Base-by-base conservation (phyloP, 2,888 invertebrate species). In the Linnaemya vulpina region DNA sequence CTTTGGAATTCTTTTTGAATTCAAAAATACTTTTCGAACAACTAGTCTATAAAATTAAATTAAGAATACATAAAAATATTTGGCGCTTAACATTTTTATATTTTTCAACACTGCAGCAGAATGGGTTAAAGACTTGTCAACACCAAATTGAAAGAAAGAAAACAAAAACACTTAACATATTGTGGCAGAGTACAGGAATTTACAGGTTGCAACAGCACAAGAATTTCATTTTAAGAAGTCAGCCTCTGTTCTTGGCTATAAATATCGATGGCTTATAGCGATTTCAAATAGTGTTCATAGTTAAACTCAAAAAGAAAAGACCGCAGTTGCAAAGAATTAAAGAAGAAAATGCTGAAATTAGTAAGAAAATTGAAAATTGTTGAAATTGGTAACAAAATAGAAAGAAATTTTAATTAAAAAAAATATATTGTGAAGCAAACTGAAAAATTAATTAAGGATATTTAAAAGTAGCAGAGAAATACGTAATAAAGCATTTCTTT, bases 331-430 rank as follows among this genome's bases (percentile, higher is more conserved):
- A 30, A 68, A 30, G 15, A 30, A 58, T 30, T 13, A n/a, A 17
- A 8, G 68, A 40, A 25, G 5, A 60, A 53, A 68, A 79, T 86
- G 83, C 30, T 80, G n/a, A 86, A 80, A 77, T 25, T 83, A 38
- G 83, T 86, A 63, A 86, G 83, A 38, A 58, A 43, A n/a, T n/a
- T n/a, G 30, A 30, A 30, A 30, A n/a, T n/a, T n/a, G n/a, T n/a
- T 22, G 43, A 9, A 65, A 55, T 15, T 53, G 22, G n/a, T n/a
- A n/a, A n/a, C n/a, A n/a, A 4, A 7, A n/a, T 17, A 13, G 30
- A 49, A 43, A 30, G 10, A 22, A 46, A 62, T 40, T 40, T 40
- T 40, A 40, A 40, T 40, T 5, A 30, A 30, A 30, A 30, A 30
- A 30, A 3, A 30, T 30, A 30, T 7, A 40, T 40, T 10, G 1